Base-by-base conservation (phyloP, 1,140 invertebrate genomes). In the Heliothis subflexa region DNA sequence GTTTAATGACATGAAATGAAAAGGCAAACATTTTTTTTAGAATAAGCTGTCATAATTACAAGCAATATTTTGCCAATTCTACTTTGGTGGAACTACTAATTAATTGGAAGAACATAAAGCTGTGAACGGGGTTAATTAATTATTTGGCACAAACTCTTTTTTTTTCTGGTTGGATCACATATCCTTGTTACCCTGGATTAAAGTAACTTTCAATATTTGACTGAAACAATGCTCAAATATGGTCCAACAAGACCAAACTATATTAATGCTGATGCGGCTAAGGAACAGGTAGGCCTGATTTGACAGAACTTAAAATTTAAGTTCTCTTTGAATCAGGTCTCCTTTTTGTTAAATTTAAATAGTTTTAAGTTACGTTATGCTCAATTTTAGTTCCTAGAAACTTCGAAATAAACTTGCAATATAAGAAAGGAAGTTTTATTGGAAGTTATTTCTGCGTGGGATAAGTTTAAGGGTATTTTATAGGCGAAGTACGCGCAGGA, bases 301-400 rank as follows among this genome's bases (percentile, higher is more conserved):
- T 81, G 86, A 86, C 79, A 62, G 61, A 81, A 83, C 78, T 80
- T 85, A 49, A 68, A 72, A 72, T 21, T 33, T 54, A 81, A 86
- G 81, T 81, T 81, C 81, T 81, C 79, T 61, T 84, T 85, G 79
- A 85, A 78, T 86, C 85, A 77, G 77, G 78, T 80, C 80, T 83
- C 70, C 3, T 47, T 47, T 33, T 13, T 7, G 4, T 61, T 59
- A 18, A 1, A 57, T 21, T 72, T 57, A 18, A n/a, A 2, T 62
- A 52, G 16, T 59, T 47, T 1, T 77, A 68, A 57, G 61, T 9
- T 77, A 68, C 9, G 14, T 49, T 73, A 73, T 83, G 85, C 86
- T 89, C 86, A 88, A 89, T 77, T 84, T 82, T 85, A 84, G 81
- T 88, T 83, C 79, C 83, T 88, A 85, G 74, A 66, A 52, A 16